Evolutionary conservation across 2,797 vertebrate species (phyloP), one percentile per base, ranked within the genome.

Genomic region (Phoebastria nigripes): DNA sequence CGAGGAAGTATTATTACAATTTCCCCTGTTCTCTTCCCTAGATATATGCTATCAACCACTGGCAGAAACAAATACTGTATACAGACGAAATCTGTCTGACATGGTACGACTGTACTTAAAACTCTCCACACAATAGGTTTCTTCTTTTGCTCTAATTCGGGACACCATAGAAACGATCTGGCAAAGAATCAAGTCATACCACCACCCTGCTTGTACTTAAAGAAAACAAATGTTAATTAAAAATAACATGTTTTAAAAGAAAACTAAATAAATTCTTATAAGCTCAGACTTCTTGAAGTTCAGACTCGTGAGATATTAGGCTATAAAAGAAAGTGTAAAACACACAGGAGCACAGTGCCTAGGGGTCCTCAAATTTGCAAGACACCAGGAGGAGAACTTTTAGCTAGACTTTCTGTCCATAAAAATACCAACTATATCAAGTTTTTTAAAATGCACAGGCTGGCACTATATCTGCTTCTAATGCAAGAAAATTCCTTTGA

Each of bases 371-470:
- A 78, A 47, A 78, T 74, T 35, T 74, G 37, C 15, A 59, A 67
- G 39, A 55, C 31, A 67, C 8, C 22, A 52, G 42, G 13, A 92
- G 13, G 13, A 54, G 19, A 92, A 66, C 6, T 24, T 39, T 24
- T 55, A 66, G 21, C 55, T 58, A 70, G 59, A 66, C 46, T 31
- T 85, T 46, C 55, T 7, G 0, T 19, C 33, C 69, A 47, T 25
- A 84, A 87, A 91, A 89, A 63, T 29, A 61, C 8, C 41, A 88
- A 25, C 37, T 44, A n/a, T 51, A 91, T 58, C 20, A 77, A 49
- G 44, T 25, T 21, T n/a, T 89, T 82, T 31, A 37, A 59, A 90
- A 72, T 26, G 31, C 51, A 76, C 0, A 61, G 74, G 17, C 56
- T 77, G 71, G 33, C 4, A 8, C 22, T 54, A 0, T 22, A 71